Conservation (phyloP, 2,797 vertebrate species). For the Harpagifer antarcticus region DNA sequence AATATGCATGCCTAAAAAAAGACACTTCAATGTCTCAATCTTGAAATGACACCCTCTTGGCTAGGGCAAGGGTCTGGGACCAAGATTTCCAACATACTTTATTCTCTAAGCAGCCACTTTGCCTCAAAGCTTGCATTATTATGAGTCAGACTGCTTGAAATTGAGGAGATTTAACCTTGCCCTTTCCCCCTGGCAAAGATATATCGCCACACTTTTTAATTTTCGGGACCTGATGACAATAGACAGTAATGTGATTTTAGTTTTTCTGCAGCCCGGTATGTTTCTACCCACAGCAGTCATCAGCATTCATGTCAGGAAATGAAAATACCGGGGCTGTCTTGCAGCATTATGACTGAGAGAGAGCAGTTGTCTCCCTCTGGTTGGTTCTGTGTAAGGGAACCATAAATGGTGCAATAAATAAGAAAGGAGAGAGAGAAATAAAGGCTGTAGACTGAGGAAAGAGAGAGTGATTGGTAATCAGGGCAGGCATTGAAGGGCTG, state of each 20-base stretch:
- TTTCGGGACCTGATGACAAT: constrained; percentile 40
- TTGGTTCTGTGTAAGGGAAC: constrained; percentile 25
- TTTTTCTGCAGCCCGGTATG: constrained; percentile 42
- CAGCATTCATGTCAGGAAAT: constrained; percentile 73
- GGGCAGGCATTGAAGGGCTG: constrained; percentile 7
- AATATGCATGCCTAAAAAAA: neutral
- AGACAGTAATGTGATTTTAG: constrained; percentile 48
- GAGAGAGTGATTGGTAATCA: constrained; percentile 9
- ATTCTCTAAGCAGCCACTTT: constrained; percentile 37
- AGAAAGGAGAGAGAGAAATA: neutral
- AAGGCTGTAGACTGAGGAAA: neutral
- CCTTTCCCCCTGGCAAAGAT: constrained; percentile 38
- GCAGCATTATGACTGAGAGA: constrained; percentile 48
- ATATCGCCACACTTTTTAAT: constrained; percentile 23
- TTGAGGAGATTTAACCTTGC: constrained; percentile 42
- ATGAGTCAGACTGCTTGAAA: constrained; percentile 33
- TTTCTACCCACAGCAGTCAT: constrained; percentile 51
- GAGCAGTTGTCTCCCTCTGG: constrained; percentile 48
- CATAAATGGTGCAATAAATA: constrained; percentile 34
- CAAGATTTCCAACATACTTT: constrained; percentile 5
- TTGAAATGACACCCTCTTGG: neutral
- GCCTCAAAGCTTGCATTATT: constrained; percentile 30
- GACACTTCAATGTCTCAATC: neutral
- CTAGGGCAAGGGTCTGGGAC: neutral
- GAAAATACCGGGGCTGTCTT: constrained; percentile 55